Conservation (phyloP, 2,113 vertebrate genomes). For the Indicator maculatus region DNA sequence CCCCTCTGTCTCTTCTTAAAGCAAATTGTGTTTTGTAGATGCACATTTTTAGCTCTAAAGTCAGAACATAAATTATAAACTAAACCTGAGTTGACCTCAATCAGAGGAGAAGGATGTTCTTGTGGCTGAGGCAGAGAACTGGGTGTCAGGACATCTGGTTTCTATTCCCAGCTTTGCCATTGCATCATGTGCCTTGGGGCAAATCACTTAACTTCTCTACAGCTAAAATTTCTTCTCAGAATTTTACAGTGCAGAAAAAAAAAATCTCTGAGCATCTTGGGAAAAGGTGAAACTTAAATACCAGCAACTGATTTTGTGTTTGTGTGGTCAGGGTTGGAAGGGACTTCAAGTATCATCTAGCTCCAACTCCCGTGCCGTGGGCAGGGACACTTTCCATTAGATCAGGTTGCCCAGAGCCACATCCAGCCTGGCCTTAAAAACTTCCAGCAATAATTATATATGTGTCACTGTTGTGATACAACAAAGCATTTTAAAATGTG, state of each 20-base stretch:
- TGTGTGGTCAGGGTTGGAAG: not conserved
- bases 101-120: slow-evolving; percentile 53
- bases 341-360: no score
- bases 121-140: slow-evolving; percentile 46
- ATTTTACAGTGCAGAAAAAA: not conserved
- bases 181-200: not conserved
- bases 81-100: slow-evolving; percentile 37
- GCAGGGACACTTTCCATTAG: no score
- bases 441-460: not conserved
- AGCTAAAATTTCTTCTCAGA: slow-evolving; percentile 1
- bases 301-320: not conserved
- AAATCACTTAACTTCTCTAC: slow-evolving; percentile 19
- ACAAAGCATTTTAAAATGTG: not conserved
- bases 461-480: not conserved
- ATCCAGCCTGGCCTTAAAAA: no score
- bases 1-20: not conserved
- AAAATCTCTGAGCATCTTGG: not conserved
- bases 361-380: no score
- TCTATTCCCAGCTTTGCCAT: slow-evolving; percentile 55
- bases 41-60: slow-evolving; percentile 49
- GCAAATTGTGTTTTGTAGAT: not conserved
- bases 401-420: no score
- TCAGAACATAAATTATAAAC: slow-evolving; percentile 41
- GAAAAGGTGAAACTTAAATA: not conserved
- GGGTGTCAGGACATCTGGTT: slow-evolving; percentile 66